Percentiles rank a stretch among this genome's conserved stretches.
Evolutionary conservation across 2,888 invertebrate species (phyloP).

Genomic region (Nyleta sp.): DNA sequence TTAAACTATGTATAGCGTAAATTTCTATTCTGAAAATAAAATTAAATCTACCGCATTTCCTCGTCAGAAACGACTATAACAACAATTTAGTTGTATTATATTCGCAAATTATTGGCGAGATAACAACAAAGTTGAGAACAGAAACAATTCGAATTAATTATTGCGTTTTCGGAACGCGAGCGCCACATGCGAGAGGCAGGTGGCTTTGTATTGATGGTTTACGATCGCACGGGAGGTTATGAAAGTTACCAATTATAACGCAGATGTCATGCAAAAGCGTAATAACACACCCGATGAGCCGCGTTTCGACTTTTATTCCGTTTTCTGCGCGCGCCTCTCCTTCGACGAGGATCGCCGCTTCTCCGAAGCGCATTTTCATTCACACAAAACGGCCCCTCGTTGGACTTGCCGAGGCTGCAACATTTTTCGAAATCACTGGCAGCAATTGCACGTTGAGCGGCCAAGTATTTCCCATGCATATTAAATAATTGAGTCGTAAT

Average conservation of each 20-base stretch:
- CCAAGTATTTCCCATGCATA: slow-evolving; percentile 30
- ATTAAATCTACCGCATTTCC: too few species aligned
- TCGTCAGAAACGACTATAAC: too few species aligned
- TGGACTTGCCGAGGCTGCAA: slow-evolving; percentile 6
- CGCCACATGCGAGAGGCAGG: too few species aligned
- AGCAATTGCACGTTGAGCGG: slow-evolving; percentile 28
- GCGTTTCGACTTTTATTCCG: not conserved
- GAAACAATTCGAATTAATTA: too few species aligned
- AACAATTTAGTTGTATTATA: too few species aligned
- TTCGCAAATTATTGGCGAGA: too few species aligned
- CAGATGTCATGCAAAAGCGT: slow-evolving; percentile 42
- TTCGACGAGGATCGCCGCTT: too few species aligned
- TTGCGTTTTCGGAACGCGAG: too few species aligned
- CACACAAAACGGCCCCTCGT: not conserved
- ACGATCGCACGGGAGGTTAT: slow-evolving; percentile 31
- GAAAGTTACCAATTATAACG: slow-evolving; percentile 37
- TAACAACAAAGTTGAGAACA: too few species aligned
- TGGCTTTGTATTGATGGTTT: too few species aligned
- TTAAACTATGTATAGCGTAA: too few species aligned
- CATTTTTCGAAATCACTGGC: slow-evolving; percentile 29
- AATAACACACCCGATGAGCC: slow-evolving; percentile 12
- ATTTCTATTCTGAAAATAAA: too few species aligned
- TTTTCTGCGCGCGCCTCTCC: not conserved
- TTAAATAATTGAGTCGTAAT: slow-evolving; percentile 60
- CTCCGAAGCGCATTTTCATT: slow-evolving; percentile 3